Evolutionary conservation across 1,140 invertebrate species (phyloP).

Genomic region (Yoshiicerus persimilis): DNA sequence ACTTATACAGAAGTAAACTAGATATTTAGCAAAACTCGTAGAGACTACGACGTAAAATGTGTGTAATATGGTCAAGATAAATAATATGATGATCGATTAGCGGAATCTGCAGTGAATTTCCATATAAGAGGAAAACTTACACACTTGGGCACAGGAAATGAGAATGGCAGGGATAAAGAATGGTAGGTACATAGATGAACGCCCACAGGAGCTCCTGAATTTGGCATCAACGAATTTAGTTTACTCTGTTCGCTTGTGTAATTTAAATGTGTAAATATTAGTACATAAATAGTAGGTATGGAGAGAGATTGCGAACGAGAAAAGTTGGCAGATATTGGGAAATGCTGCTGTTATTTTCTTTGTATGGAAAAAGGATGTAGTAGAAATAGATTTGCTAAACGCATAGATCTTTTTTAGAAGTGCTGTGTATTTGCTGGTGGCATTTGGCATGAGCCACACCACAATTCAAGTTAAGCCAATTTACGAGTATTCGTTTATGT

Average conservation of each 20-base stretch:
- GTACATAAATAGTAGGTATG: not conserved
- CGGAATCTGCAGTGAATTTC: not conserved
- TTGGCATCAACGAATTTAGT: not conserved
- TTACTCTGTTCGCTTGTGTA: not conserved
- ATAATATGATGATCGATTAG: conserved; percentile 15
- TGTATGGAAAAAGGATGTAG: not conserved
- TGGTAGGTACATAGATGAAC: not conserved
- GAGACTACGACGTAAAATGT: not conserved
- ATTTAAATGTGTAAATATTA: conserved; percentile 1
- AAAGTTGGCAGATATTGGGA: not conserved
- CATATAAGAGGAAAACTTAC: not conserved
- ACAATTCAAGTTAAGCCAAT: not conserved
- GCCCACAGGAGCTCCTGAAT: not conserved
- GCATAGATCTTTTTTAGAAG: not conserved
- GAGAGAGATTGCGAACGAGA: not conserved
- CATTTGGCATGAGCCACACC: not conserved
- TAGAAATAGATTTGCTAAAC: not conserved
- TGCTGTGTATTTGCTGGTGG: not conserved
- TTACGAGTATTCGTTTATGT: not conserved
- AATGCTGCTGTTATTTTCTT: not conserved
- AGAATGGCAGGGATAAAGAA: not conserved
- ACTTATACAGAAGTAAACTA: not conserved
- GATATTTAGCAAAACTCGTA: not conserved
- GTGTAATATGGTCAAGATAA: conserved; percentile 1
- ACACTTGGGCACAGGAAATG: not conserved